A percentile compares a stretch with the other conserved stretches of the same genome.
phyloP scores from a whole-genome alignment of 2,113 vertebrate species.

The Cyprinodon tularosa region DNA sequence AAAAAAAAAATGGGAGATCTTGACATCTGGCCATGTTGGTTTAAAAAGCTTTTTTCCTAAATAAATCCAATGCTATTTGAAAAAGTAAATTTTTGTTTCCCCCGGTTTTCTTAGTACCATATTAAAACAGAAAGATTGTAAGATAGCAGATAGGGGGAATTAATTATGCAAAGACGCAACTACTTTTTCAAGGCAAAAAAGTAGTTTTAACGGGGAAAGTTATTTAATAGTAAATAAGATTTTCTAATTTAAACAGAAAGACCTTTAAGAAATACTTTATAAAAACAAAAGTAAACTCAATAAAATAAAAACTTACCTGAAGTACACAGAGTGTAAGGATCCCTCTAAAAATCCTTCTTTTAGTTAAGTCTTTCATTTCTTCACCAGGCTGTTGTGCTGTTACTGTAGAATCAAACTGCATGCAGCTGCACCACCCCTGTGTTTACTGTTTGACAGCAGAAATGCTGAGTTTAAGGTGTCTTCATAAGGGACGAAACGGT shows the following conservation, averaged over 20 bases:
- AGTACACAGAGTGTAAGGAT: slow-evolving; percentile 25
- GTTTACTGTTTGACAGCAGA: not conserved
- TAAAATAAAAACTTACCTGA: slow-evolving; percentile 42
- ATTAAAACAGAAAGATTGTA: no score
- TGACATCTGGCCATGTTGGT: no score
- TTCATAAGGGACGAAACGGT: slow-evolving; percentile 4
- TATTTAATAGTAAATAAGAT: not conserved
- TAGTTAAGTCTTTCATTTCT: not conserved
- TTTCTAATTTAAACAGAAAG: not conserved
- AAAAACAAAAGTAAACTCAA: not conserved
- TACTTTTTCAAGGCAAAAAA: no score
- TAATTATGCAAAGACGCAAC: no score
- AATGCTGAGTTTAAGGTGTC: not conserved
- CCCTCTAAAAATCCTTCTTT: not conserved
- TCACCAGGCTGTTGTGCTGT: not conserved
- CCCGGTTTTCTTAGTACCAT: no score
- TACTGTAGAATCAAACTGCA: not conserved
- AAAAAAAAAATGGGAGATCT: no score
- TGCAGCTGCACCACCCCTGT: not conserved
- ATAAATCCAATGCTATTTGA: no score
- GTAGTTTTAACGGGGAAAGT: not conserved
- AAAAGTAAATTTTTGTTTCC: no score
- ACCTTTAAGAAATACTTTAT: rapidly evolving
- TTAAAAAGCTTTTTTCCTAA: no score
- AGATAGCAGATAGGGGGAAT: no score